Evolutionary conservation across 23 tunicate genomes (phyloP), one percentile per base, ranked within the genome.

Genomic region (Oikopleura dioica): DNA sequence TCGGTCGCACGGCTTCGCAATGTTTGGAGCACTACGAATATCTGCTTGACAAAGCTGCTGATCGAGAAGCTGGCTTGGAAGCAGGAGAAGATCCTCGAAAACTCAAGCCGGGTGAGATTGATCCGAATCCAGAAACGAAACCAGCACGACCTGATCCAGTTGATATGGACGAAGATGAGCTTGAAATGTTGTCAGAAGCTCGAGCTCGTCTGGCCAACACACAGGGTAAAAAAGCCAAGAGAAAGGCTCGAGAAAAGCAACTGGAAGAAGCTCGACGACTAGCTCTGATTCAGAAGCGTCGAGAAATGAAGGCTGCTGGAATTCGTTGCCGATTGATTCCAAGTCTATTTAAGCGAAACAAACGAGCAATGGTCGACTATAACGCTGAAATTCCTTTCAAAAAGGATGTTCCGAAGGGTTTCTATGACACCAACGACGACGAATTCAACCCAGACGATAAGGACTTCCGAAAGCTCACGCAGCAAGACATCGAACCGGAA

Each of bases 141-240:
- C 99, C 99, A 23, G 99, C 99, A 30, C 80, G 99, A 5, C 99
- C 99, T 38, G 95, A 86, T 69, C 95, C 99, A 35, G 76, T 94
- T 68, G 99, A 94, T 76, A 94, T 94, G 99, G 99, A 94, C 79
- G 99, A 94, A 77, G 95, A 94, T 79, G 99, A 94, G 50, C 79
- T 80, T 50, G 99, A 86, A 77, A 94, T 86, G 95, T 51, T 94
- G 78, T 86, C 95, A 77, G 95, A 94, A 75, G 95, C 95, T 30
- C 77, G 95, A 55, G 95, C 95, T 29, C 44, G 95, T 36, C 78
- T 94, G 36, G 99, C 99, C 35, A 94, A 94, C 77, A 94, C 99
- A 37, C 99, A 94, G 76, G 99, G 99, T 59, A 94, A 94, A 75
- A 94, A 94, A 38, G 99, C 99, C 34, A 94, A 94, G 55, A 78